Evolutionary conservation across 2,888 invertebrate species (phyloP), one percentile per base, ranked within the genome.

Genomic region (Pseudanteris insignis): DNA sequence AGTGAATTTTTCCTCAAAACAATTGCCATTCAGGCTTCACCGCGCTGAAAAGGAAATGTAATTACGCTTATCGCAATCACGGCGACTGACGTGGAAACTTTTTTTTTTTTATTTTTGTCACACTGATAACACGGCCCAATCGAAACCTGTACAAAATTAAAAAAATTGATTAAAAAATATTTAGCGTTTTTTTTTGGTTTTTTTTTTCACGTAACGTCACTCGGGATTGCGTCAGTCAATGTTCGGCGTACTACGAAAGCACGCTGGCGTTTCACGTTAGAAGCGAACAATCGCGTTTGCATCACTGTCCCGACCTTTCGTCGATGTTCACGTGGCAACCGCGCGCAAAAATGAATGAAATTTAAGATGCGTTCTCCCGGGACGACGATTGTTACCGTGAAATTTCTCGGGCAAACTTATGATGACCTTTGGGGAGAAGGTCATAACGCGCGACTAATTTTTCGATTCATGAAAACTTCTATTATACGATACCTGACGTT

Each of bases 21-120:
- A 63, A 63, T 63, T 54, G 63, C 58, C 63, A 54, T 63, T 63
- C 58, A 63, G 30, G 63, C 63, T 63, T 21, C 40, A 53, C 38
- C 40, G 58, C 57, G 14, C 50, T 38, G 53, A 50, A 54, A 63
- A 54, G 63, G 54, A 58, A 53, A 58, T 32, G 50, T 40, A 63
- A 63, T 58, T 63, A 58, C 46, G 11, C 6, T 18, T 6, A 18
- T 18, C 6, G 18, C 18, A 18, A 18, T 18, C 6, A 33, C 62
- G 37, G 29, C 26, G 57, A 48, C 53, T 6, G 57, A 58, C 57
- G 48, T 53, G 32, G 58, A 38, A 62, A 51, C 54, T 58, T 44
- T 63, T 58, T 63, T 18, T n/a, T n/a, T n/a, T n/a, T n/a, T n/a
- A n/a, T n/a, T n/a, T n/a, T n/a, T n/a, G n/a, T 63, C 53, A 48